Conservation (phyloP, 2,888 invertebrate species). For the Sthenelais limicola region DNA sequence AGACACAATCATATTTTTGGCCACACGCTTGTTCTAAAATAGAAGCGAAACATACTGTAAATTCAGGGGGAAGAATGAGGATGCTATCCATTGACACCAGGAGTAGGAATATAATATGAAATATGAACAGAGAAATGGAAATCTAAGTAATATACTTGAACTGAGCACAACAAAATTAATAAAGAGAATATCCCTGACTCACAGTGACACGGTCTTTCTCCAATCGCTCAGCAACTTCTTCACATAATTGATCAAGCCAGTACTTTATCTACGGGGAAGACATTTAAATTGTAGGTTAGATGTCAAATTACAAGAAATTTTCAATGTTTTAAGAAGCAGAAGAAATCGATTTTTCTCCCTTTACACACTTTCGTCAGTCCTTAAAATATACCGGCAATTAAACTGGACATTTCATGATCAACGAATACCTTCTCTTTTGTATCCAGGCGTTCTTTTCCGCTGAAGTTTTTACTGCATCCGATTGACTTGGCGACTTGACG, state of each 20-base stretch:
- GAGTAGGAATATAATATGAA: too few relatives aligned
- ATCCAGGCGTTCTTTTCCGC: conserved; percentile 74
- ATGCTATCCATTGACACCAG: too few relatives aligned
- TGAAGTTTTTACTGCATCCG: conserved; percentile 95
- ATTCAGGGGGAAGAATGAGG: too few relatives aligned
- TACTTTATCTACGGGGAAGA: conserved; percentile 46
- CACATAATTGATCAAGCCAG: conserved; percentile 49
- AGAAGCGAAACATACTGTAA: conserved; percentile 31
- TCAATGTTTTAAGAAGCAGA: too few relatives aligned
- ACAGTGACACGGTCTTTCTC: conserved; percentile 49
- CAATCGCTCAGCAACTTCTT: conserved; percentile 51
- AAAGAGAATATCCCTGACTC: conserved; percentile 7
- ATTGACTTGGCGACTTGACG: conserved; percentile 92
- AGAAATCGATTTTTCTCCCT: too few relatives aligned
- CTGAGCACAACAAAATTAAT: not conserved
- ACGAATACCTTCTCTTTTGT: conserved; percentile 65
- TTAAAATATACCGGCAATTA: too few relatives aligned
- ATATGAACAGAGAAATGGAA: too few relatives aligned
- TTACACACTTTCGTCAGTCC: too few relatives aligned
- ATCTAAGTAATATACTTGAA: too few relatives aligned
- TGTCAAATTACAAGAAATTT: too few relatives aligned
- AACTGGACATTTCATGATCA: not conserved
- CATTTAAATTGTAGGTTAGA: too few relatives aligned
- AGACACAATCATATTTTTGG: conserved; percentile 84
- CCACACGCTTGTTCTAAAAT: conserved; percentile 84